A percentile compares a stretch with the other conserved stretches of the same genome.
Conservation (phyloP, 1,140 invertebrate species). For the Neomicropteryx cornuta region DNA sequence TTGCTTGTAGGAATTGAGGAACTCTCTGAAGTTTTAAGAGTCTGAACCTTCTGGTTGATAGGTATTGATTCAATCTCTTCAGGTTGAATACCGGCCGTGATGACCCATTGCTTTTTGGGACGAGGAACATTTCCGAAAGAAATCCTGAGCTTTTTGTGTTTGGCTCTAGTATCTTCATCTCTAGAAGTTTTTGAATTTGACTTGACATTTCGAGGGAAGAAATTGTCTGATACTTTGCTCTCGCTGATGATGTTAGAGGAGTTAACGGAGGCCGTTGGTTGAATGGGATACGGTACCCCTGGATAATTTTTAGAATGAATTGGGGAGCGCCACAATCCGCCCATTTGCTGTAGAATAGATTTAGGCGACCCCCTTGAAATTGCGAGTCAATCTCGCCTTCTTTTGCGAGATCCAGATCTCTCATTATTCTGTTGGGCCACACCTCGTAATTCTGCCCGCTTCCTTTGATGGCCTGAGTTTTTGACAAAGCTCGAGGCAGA, state of each 20-base stretch:
- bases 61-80: constrained; percentile 4
- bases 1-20: constrained; percentile 7
- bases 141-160: constrained; percentile 6
- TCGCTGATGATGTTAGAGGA: not conserved
- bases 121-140: constrained; percentile 3
- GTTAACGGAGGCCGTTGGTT: not conserved
- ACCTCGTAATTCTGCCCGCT: no score
- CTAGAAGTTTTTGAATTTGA: constrained; percentile 6
- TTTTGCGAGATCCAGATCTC: no score
- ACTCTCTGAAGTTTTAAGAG: constrained; percentile 7
- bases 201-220: not conserved
- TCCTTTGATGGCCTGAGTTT: no score
- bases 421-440: no score
- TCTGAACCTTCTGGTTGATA: constrained; percentile 4
- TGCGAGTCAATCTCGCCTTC: not conserved
- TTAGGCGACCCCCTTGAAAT: not conserved
- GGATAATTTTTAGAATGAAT: constrained; percentile 2
- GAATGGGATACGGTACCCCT: constrained; percentile 6
- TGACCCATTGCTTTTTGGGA: constrained; percentile 4
- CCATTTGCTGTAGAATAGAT: not conserved
- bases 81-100: constrained; percentile 5
- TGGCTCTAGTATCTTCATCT: constrained; percentile 13
- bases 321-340: not conserved
- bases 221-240: not conserved
- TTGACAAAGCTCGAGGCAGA: no score